Evolutionary conservation across 2,113 vertebrate genomes (phyloP).

Genomic region (Pogona vitticeps): DNA sequence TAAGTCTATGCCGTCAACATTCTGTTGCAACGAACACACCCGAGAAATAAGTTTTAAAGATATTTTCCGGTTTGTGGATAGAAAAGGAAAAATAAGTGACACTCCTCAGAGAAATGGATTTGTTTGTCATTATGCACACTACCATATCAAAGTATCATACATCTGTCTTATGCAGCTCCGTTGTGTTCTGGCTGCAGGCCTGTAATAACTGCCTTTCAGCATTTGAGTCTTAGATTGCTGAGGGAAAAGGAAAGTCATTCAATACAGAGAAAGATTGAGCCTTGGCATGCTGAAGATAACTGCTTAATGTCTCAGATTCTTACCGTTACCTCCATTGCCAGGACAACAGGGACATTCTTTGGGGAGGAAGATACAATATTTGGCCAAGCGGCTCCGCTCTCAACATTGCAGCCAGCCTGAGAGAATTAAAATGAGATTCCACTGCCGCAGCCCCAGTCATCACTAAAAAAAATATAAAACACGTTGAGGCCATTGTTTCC

Average conservation of each 20-base stretch:
- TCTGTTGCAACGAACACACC: slow-evolving; percentile 11
- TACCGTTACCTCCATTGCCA: slow-evolving; percentile 32
- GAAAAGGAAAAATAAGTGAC: background rate
- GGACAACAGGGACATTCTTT: slow-evolving; percentile 35
- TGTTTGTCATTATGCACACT: slow-evolving; percentile 37
- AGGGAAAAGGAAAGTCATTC: slow-evolving; percentile 35
- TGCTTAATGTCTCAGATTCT: slow-evolving; percentile 49
- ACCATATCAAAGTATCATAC: slow-evolving; percentile 16
- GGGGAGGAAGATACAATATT: slow-evolving; percentile 42
- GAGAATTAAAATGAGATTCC: slow-evolving; percentile 44
- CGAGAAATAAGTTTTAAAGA: slow-evolving; percentile 31
- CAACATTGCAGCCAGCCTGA: background rate
- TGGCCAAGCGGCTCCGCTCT: slow-evolving; percentile 43
- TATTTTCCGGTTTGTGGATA: slow-evolving; percentile 36
- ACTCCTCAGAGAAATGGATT: slow-evolving; percentile 37
- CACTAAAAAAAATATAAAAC: slow-evolving; percentile 49
- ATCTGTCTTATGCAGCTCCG: slow-evolving; percentile 18
- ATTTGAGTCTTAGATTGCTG: slow-evolving; percentile 15
- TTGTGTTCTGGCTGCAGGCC: slow-evolving; percentile 1
- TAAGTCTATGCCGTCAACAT: slow-evolving; percentile 34
- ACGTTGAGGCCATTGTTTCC: slow-evolving; percentile 41
- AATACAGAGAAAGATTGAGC: background rate
- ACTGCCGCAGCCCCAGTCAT: slow-evolving; percentile 35
- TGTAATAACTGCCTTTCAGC: slow-evolving; percentile 26
- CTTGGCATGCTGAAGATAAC: slow-evolving; percentile 45